phyloP scores from a whole-genome alignment of 2,888 invertebrate genomes.

The Esperia sulphurella region DNA sequence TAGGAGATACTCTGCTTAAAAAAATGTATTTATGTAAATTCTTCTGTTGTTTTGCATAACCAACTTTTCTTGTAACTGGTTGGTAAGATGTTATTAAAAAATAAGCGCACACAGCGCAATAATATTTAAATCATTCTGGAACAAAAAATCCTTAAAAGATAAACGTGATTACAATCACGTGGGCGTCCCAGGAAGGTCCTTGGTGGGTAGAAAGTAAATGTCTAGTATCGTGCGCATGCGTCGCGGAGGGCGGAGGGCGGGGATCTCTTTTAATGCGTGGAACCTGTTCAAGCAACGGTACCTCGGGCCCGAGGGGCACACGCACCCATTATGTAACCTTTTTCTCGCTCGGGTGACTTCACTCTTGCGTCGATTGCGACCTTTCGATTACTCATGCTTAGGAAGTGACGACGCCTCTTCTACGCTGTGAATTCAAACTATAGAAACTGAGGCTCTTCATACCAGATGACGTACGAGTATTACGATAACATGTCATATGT shows the following conservation, averaged over 20 bases:
- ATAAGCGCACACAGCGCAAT: no score
- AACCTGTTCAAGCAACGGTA: conserved; percentile 76
- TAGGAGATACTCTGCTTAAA: no score
- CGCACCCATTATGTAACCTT: conserved; percentile 74
- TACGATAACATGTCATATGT: no score
- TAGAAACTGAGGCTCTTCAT: no score
- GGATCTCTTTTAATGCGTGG: conserved; percentile 35
- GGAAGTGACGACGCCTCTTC: neutral
- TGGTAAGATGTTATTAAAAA: no score
- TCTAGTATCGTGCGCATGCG: conserved; percentile 47
- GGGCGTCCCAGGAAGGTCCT: conserved; percentile 57
- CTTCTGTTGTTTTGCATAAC: no score
- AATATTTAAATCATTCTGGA: no score
- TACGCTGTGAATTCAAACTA: neutral
- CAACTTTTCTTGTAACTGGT: no score
- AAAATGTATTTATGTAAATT: no score
- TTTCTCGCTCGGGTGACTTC: conserved; percentile 58
- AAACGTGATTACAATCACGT: conserved; percentile 21
- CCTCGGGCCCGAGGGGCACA: conserved; percentile 53
- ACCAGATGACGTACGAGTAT: no score
- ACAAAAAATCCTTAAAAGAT: no score
- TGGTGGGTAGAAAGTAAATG: conserved; percentile 77
- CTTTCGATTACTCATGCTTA: conserved; percentile 11
- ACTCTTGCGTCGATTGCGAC: conserved; percentile 10
- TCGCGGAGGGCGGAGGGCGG: conserved; percentile 22